Conservation (phyloP, 1,140 invertebrate species). For the Bombyx mori region ASM3026992v2 NC_085115.1:15664501-15665000, state of each 20-base stretch:
- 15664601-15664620: too few relatives aligned
- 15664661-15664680: too few relatives aligned
- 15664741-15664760: background rate
- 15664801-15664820: constrained; percentile 8
- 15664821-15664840: constrained; percentile 36
- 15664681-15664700: too few relatives aligned
- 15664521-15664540: too few relatives aligned
- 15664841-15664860: too few relatives aligned
- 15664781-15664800: background rate
- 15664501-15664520: too few relatives aligned
- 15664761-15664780: constrained; percentile 1
- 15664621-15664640: too few relatives aligned
- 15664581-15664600: background rate
- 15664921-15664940: constrained; percentile 24
- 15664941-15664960: constrained; percentile 3
- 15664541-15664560: background rate
- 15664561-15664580: background rate
- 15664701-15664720: too few relatives aligned
- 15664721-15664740: too few relatives aligned
- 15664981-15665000: constrained; percentile 35
- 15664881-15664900: constrained; percentile 47
- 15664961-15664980: constrained; percentile 18
- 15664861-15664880: constrained; percentile 10
- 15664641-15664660: too few relatives aligned
- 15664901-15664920: constrained; percentile 25